Percentiles rank a stretch among this genome's conserved stretches.
These are phyloP conservation scores for Turritopsis rubra DNA, from an alignment of 30 jellyfish, hydroid and myxozoan species.

Conservation along the genomic window DNA sequence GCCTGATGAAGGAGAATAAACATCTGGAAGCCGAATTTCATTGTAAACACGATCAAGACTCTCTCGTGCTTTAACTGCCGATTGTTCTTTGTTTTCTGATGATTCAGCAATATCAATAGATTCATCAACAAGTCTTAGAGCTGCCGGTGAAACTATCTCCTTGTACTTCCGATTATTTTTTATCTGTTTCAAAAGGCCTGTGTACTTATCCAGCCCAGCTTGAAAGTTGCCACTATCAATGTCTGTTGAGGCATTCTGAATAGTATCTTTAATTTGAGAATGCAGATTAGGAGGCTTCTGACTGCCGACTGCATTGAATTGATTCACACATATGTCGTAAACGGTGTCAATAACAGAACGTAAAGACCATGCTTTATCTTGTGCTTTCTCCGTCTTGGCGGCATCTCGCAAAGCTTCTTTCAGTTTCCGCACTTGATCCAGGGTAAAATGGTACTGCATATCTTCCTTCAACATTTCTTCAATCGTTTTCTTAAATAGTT, in stretches of 20 bases:
- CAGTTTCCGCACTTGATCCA: background rate
- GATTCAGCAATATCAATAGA: conserved; percentile 13
- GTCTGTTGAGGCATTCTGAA: background rate
- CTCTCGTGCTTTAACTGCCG: background rate
- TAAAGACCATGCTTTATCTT: conserved; percentile 2
- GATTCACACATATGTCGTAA: conserved; percentile 1
- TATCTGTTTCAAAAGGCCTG: conserved; percentile 9
- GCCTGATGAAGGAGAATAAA: background rate
- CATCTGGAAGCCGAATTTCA: conserved; percentile 22
- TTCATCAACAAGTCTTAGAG: conserved; percentile 4
- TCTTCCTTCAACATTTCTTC: background rate
- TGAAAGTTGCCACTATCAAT: background rate
- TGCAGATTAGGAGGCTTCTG: conserved; percentile 7
- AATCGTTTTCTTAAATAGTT: background rate
- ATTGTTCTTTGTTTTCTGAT: background rate
- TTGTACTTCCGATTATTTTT: background rate
- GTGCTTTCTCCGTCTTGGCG: background rate
- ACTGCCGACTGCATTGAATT: background rate
- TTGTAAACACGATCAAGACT: conserved; percentile 23
- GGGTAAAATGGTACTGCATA: conserved; percentile 4
- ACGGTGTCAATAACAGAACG: conserved; percentile 9
- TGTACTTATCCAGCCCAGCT: background rate
- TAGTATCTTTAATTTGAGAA: conserved; percentile 7
- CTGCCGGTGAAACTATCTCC: conserved; percentile 1
- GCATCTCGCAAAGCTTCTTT: conserved; percentile 1